Evolutionary conservation across 1,140 invertebrate species (phyloP), one percentile per base, ranked within the genome.

Genomic region (Meteorus sp.): DNA sequence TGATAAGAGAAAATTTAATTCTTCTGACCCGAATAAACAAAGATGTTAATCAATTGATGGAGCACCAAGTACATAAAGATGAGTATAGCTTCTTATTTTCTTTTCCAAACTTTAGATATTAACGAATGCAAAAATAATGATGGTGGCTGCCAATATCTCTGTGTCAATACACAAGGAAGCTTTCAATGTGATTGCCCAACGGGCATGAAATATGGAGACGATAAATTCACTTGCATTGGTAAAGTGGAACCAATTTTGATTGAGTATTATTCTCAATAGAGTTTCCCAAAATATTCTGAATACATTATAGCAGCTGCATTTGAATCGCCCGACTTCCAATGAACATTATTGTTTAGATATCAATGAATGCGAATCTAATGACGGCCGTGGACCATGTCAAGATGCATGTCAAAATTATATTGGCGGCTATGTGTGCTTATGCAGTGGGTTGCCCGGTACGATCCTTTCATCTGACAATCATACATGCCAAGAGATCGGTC

Each of bases 41-140:
- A n/a, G n/a, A n/a, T n/a, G n/a, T n/a, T n/a, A n/a, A n/a, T n/a
- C n/a, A n/a, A n/a, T n/a, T n/a, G n/a, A n/a, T n/a, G n/a, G n/a
- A n/a, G n/a, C n/a, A n/a, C n/a, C n/a, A n/a, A n/a, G n/a, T n/a
- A n/a, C n/a, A n/a, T n/a, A n/a, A n/a, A n/a, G n/a, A n/a, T n/a
- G n/a, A n/a, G n/a, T n/a, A n/a, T n/a, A n/a, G n/a, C n/a, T n/a
- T n/a, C n/a, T n/a, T n/a, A n/a, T n/a, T n/a, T n/a, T n/a, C n/a
- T n/a, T n/a, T n/a, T n/a, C n/a, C n/a, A n/a, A n/a, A n/a, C n/a
- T 68, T 81, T 83, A 76, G 89, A 95, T 75, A 84, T 93, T 59
- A 88, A 95, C 76, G 92, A 95, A 76, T 95, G 93, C 69, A 67
- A 83, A 62, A 79, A 83, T 52, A 83, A 85, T 29, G 89, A 90